Evolutionary conservation across 2,113 vertebrate species (phyloP).

Genomic region (Halcyon malimbica): DNA sequence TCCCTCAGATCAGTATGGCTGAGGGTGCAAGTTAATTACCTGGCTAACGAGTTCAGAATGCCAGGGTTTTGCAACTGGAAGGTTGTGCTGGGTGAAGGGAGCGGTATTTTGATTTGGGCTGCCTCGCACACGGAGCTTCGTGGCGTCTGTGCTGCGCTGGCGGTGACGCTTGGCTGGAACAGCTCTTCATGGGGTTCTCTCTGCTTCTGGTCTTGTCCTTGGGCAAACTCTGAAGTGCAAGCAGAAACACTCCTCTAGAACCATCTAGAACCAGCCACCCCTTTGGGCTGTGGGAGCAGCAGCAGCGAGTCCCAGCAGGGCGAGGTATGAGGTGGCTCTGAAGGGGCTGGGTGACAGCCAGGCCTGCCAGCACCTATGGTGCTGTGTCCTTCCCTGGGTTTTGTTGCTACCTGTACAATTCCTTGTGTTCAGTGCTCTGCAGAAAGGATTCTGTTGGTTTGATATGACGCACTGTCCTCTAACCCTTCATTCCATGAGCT

Average conservation of each 20-base stretch:
- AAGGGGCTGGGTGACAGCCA: not conserved
- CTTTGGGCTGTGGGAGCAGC: not conserved
- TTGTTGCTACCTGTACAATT: too few species aligned
- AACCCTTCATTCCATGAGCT: not conserved
- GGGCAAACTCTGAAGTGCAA: not conserved
- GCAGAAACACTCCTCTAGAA: not conserved
- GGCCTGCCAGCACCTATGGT: not conserved
- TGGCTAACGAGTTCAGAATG: not conserved
- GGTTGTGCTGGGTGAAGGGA: not conserved
- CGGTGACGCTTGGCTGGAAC: not conserved
- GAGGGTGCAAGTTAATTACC: not conserved
- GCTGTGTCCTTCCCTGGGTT: not conserved
- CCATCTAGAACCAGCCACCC: not conserved
- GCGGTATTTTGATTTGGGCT: not conserved
- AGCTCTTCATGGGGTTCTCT: not conserved
- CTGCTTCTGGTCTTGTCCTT: rapidly evolving
- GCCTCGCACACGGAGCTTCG: rapidly evolving
- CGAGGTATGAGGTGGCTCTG: rapidly evolving
- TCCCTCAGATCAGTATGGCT: not conserved
- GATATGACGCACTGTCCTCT: not conserved
- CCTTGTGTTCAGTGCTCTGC: not conserved
- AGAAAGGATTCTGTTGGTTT: not conserved
- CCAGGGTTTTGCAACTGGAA: not conserved
- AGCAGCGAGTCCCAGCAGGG: rapidly evolving
- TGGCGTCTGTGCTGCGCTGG: rapidly evolving